phyloP scores from a whole-genome alignment of 2,113 vertebrate genomes.

The Engraulis encrasicolus region DNA sequence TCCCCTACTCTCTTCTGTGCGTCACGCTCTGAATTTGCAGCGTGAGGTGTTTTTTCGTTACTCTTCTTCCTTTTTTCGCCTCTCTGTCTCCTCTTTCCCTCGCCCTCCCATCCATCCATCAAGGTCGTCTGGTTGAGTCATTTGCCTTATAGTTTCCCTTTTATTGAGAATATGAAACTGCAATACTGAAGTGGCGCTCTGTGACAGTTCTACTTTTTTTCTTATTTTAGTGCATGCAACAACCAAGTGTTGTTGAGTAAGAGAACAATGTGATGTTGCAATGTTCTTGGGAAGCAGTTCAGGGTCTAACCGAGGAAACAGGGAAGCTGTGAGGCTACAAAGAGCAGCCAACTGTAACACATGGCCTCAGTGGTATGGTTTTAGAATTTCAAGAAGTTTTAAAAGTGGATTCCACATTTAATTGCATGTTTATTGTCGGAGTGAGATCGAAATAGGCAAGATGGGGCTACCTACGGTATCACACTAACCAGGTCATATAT shows the following conservation, averaged over 20 bases:
- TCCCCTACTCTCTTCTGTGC: constrained; percentile 70
- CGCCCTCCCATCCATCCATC: background rate
- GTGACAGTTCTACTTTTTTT: background rate
- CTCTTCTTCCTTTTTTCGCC: background rate
- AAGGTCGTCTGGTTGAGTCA: background rate
- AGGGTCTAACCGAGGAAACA: background rate
- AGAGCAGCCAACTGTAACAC: background rate
- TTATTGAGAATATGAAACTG: constrained; percentile 1
- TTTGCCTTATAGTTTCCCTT: background rate
- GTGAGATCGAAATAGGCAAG: no score
- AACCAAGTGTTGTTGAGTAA: background rate
- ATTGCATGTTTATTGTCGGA: no score
- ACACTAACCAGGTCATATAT: no score
- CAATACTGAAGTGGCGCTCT: background rate
- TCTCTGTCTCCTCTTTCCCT: no score
- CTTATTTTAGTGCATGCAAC: background rate
- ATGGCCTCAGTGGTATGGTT: no score
- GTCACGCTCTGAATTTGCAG: constrained; percentile 54
- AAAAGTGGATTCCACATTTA: no score
- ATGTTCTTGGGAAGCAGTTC: background rate
- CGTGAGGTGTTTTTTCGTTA: constrained; percentile 37
- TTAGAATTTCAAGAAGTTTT: no score
- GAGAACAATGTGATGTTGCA: background rate
- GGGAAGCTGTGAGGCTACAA: background rate
- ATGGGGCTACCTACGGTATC: no score